phyloP scores from a whole-genome alignment of 2,797 vertebrate genomes.

The Aplochiton taeniatus region DNA sequence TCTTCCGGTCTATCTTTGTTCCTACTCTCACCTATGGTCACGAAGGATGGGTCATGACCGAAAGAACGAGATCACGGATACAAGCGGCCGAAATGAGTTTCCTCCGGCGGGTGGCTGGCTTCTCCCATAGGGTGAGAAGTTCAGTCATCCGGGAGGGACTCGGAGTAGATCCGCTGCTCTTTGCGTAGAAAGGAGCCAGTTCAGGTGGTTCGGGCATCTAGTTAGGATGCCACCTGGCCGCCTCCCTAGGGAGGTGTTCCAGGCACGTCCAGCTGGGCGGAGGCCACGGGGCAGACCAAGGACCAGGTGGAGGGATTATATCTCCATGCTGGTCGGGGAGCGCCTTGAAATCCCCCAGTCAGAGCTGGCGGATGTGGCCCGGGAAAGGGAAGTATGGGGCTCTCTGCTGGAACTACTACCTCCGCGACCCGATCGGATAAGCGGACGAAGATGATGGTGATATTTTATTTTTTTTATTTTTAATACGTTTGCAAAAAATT shows the following conservation, averaged over 20 bases:
- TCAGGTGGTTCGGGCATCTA: not conserved
- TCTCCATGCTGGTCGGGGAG: not conserved
- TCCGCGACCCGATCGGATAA: no score
- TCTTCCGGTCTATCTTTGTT: not conserved
- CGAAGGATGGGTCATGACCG: not conserved
- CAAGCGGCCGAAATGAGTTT: conserved; percentile 3
- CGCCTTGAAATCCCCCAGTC: no score
- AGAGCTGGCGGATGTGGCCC: no score
- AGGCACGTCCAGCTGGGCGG: not conserved
- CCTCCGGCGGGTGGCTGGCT: not conserved
- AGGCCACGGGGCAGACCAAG: not conserved
- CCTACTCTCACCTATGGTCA: conserved; percentile 8
- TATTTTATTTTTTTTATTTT: no score
- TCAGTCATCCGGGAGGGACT: not conserved
- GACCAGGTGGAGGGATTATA: not conserved
- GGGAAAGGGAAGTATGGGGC: no score
- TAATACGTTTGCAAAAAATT: no score
- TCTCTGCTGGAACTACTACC: no score
- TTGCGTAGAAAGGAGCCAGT: conserved; percentile 1
- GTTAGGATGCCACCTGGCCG: not conserved
- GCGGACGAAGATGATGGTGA: no score
- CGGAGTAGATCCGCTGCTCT: no score
- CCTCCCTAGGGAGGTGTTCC: not conserved
- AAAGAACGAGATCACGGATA: no score
- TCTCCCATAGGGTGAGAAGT: not conserved